A percentile compares a stretch with the other conserved stretches of the same genome.
Evolutionary conservation across 2,113 vertebrate genomes (phyloP).

Genomic region (Antechinus stuartii): DNA sequence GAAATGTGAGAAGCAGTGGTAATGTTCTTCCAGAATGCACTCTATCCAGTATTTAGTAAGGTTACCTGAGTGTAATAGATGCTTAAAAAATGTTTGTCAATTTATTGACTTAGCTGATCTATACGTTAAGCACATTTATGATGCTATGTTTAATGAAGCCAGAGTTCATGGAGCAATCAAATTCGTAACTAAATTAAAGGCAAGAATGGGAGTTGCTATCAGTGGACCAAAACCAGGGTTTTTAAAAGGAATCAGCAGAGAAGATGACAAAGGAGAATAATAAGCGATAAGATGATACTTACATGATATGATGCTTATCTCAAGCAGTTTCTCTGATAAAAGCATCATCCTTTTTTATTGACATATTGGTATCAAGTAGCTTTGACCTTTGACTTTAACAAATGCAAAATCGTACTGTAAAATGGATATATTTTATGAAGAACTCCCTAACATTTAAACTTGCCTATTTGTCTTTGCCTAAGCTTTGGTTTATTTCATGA

Average conservation of each 20-base stretch:
- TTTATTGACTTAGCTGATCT: not conserved
- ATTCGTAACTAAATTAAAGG: not conserved
- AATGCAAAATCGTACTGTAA: not conserved
- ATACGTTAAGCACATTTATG: not conserved
- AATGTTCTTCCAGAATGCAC: not conserved
- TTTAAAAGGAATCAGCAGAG: not conserved
- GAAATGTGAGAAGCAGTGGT: not conserved
- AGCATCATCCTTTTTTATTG: not conserved
- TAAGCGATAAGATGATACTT: not conserved
- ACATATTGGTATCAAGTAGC: not conserved
- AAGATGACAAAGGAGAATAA: not conserved
- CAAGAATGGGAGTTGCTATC: not conserved
- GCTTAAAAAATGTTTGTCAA: not conserved
- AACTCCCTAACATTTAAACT: not conserved
- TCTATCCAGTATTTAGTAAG: not conserved
- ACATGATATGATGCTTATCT: not conserved
- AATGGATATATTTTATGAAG: not conserved
- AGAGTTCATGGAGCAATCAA: not conserved
- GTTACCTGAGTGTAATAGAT: not conserved
- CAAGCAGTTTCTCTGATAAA: not conserved
- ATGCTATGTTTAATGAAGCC: not conserved
- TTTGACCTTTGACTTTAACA: not conserved
- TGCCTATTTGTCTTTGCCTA: not conserved
- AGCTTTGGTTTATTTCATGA: not conserved
- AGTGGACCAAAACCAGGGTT: not conserved